Base-by-base conservation (phyloP, 2,113 vertebrate species). In the Corynorhinus townsendii region DNA sequence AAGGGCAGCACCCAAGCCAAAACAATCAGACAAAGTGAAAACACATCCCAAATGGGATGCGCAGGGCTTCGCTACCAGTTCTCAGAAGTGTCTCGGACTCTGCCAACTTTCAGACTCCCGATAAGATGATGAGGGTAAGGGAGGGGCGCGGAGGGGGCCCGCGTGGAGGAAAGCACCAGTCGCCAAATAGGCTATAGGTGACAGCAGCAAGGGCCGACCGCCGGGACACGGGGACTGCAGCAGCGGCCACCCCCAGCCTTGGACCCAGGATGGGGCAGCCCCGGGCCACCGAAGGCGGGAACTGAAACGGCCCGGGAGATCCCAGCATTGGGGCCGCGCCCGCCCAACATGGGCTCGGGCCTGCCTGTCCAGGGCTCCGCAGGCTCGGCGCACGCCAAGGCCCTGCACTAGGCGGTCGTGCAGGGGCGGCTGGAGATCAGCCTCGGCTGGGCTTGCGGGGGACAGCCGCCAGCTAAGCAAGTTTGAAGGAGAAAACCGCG, bases 91-190 rank as follows among this genome's bases (percentile, higher is more conserved):
- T 90, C 90, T 69, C 7, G 2, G 73, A 83, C 86, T 95, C 93
- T 79, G 43, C 94, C 72, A 97, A 97, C 96, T 97, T 96, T 96
- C 88, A 90, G 92, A 79, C 62, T 47, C 69, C 0, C 85, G 40
- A 96, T 92, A 95, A 89, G 89, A 76, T 2, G 7, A 15, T 2
- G 62, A 40, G 20, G 52, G 38, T 33, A 14, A 71, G 80, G 1
- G 87, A 47, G 66, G 71, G 72, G 69, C n/a, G 93, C 52, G 3
- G 7, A 47, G 38, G 17, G 33, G 30, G 30, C 30, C 26, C 28
- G 38, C 38, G 20, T 3, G 22, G 43, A 89, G 75, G 75, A 93
- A 83, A 93, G 52, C 76, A 49, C 26, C 11, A 24, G 86, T 87
- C 83, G 33, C 81, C 76, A 66, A 79, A 96, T 97, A 89, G n/a